Percentiles rank a stretch among this genome's conserved stretches.
Conservation (phyloP, 2,113 vertebrate species). For the Enhydra lutris region DNA sequence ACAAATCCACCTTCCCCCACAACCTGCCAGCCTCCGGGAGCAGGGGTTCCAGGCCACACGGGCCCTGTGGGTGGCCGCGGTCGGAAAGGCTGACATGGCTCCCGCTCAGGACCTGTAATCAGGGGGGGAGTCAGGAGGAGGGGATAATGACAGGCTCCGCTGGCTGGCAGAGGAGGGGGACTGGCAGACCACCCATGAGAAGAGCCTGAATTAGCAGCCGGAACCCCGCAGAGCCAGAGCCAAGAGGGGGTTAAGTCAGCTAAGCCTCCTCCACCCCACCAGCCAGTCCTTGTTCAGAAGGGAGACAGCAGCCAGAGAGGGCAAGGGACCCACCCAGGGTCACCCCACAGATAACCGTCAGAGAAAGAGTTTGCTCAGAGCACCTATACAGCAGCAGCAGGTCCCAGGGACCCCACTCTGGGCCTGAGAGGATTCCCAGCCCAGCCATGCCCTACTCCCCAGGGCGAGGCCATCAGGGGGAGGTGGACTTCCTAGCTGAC, state of each 20-base stretch:
- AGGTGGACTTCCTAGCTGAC: not conserved
- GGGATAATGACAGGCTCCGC: not conserved
- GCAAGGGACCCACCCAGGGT: too few species aligned
- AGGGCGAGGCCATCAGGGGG: too few species aligned
- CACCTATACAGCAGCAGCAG: not conserved
- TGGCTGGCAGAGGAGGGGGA: not conserved
- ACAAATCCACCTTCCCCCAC: not conserved
- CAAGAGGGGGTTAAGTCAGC: not conserved
- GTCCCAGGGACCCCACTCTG: not conserved
- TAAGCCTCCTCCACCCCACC: rapidly evolving
- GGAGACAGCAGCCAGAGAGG: not conserved
- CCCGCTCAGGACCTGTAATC: not conserved
- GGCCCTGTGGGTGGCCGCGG: not conserved
- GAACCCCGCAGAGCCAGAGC: not conserved
- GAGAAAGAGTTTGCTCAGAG: not conserved
- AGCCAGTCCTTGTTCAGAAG: not conserved
- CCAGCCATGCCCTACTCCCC: not conserved
- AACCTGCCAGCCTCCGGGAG: not conserved
- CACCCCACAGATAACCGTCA: rapidly evolving
- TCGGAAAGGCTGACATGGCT: not conserved
- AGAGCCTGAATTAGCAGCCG: not conserved
- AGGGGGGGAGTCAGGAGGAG: not conserved
- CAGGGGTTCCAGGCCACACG: not conserved
- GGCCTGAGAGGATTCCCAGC: not conserved
- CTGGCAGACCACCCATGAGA: not conserved